Conservation (phyloP, 1,140 invertebrate genomes). For the Mycetomoellerius zeteki region DNA sequence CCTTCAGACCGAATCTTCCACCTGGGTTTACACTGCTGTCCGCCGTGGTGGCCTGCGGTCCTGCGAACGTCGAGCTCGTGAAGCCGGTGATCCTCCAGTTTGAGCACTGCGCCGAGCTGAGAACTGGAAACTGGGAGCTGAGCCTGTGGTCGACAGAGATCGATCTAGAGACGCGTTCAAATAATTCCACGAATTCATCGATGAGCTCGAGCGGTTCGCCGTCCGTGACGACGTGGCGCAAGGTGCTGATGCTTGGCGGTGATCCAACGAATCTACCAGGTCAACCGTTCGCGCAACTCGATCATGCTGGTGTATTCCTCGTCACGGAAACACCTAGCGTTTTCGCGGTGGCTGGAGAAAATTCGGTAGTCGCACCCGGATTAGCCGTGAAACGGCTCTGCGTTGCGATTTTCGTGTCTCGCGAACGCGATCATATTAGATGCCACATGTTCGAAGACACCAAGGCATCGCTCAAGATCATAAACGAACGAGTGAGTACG, state of each 20-base stretch:
- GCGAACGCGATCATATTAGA: conserved; percentile 91
- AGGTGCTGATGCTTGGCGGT: conserved; percentile 95
- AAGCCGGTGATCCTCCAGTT: conserved; percentile 97
- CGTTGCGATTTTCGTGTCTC: conserved; percentile 93
- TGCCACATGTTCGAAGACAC: conserved; percentile 97
- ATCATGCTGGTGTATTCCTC: conserved; percentile 94
- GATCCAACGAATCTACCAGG: conserved; percentile 97
- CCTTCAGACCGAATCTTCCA: conserved; percentile 93
- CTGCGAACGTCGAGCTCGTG: conserved; percentile 91
- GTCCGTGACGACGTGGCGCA: conserved; percentile 90
- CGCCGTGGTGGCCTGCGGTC: conserved; percentile 96
- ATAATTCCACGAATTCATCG: conserved; percentile 89
- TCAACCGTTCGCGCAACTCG: conserved; percentile 96
- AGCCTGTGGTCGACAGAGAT: conserved; percentile 92
- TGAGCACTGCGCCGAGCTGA: conserved; percentile 96
- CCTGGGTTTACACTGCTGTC: conserved; percentile 95
- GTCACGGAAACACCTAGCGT: conserved; percentile 95
- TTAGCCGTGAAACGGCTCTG: conserved; percentile 91
- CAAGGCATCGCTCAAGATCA: conserved; percentile 95
- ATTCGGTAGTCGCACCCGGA: conserved; percentile 84
- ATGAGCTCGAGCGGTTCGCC: conserved; percentile 89
- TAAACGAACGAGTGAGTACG: conserved; percentile 88
- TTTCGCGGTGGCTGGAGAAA: conserved; percentile 96
- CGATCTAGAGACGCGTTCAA: conserved; percentile 94
- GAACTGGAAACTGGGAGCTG: conserved; percentile 94